phyloP scores from a whole-genome alignment of 2,797 vertebrate species.

The Nyctalus aviator region DNA sequence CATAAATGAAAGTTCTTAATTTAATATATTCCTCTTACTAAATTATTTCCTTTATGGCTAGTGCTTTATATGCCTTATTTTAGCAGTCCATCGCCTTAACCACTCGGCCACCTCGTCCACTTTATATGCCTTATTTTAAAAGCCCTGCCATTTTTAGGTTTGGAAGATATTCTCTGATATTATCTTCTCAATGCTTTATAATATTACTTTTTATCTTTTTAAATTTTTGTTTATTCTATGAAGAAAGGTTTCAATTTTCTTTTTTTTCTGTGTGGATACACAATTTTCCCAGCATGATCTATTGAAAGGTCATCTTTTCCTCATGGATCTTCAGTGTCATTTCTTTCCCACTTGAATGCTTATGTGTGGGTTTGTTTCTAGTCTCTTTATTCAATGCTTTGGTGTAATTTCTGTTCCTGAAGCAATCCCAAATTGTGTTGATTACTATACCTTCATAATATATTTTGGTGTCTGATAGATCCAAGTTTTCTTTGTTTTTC shows the following conservation, averaged over 20 bases:
- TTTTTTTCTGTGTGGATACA: constrained; percentile 1
- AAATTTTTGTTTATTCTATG: background rate
- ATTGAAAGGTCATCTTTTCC: background rate
- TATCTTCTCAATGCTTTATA: constrained; percentile 18
- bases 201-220: background rate
- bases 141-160: background rate
- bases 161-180: background rate
- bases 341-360: background rate
- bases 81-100: no score
- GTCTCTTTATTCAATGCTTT: background rate
- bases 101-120: no score
- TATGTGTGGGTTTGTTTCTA: background rate
- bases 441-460: background rate
- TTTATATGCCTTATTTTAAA: background rate
- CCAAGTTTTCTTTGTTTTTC: background rate
- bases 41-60: background rate
- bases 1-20: background rate
- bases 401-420: constrained; percentile 4
- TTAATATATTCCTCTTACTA: background rate
- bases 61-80: background rate
- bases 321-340: background rate
- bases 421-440: background rate
- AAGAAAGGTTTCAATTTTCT: background rate
- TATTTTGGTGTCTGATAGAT: constrained; percentile 32
- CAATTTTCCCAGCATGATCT: background rate